Evolutionary conservation across 2,888 invertebrate genomes (phyloP).

Genomic region (Acleris literana): DNA sequence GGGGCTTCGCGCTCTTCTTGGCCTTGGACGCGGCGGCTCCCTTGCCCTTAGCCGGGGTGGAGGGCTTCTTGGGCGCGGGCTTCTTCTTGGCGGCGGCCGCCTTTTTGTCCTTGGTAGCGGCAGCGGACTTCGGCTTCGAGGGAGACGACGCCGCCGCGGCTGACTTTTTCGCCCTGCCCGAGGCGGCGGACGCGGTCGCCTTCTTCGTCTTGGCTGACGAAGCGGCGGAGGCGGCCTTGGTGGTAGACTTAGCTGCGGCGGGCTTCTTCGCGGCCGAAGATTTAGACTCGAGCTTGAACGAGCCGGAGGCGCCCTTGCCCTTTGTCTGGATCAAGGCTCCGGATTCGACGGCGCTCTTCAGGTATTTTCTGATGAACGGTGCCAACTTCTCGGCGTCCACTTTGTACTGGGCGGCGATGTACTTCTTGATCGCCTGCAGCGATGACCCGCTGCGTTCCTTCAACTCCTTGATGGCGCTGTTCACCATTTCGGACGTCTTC

Average conservation of each 20-base stretch:
- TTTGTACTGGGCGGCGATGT: slow-evolving; percentile 83
- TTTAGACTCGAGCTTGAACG: slow-evolving; percentile 63
- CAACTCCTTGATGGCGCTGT: slow-evolving; percentile 76
- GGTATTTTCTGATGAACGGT: slow-evolving; percentile 83
- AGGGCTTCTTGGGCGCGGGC: slow-evolving; percentile 34
- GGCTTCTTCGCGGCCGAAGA: slow-evolving; percentile 43
- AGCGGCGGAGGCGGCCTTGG: slow-evolving; percentile 47
- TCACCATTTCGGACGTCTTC: slow-evolving; percentile 49
- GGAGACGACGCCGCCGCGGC: slow-evolving; percentile 42
- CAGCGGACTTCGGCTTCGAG: slow-evolving; percentile 42
- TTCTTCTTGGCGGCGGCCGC: slow-evolving; percentile 44
- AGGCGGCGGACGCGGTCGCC: slow-evolving; percentile 43
- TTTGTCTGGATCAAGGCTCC: slow-evolving; percentile 82
- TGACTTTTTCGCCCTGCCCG: slow-evolving; percentile 45
- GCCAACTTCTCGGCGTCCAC: slow-evolving; percentile 83
- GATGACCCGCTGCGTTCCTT: slow-evolving; percentile 85
- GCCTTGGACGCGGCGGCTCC: slow-evolving; percentile 52
- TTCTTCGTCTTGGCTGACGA: slow-evolving; percentile 42
- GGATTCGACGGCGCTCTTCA: slow-evolving; percentile 81
- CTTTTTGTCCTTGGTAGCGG: slow-evolving; percentile 40
- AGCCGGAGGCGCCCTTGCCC: slow-evolving; percentile 81
- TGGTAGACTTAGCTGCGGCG: slow-evolving; percentile 41
- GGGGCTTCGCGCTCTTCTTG: slow-evolving; percentile 58
- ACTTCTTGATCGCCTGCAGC: slow-evolving; percentile 84
- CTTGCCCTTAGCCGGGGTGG: slow-evolving; percentile 43